Conservation (phyloP, 1,140 invertebrate species). For the Drosophila repleta region DNA sequence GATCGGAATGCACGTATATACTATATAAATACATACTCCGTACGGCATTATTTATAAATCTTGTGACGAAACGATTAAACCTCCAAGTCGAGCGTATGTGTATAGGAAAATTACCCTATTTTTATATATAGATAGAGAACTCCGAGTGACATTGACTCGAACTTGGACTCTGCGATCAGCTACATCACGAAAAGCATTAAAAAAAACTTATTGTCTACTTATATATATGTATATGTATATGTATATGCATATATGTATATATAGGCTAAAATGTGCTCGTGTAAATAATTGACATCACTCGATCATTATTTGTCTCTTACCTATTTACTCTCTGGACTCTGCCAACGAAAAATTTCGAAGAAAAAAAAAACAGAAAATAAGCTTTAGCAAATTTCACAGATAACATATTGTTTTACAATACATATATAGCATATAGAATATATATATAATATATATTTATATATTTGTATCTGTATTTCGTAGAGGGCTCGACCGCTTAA, state of each 20-base stretch:
- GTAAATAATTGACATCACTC: conserved; percentile 46
- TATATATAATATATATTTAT: not conserved
- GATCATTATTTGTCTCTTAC: conserved; percentile 23
- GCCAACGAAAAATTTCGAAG: not conserved
- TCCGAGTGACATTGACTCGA: conserved; percentile 17
- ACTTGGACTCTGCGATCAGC: conserved; percentile 11
- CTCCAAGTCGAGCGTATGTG: not conserved
- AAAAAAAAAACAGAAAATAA: not conserved
- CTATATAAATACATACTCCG: not conserved
- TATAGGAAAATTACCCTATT: conserved; percentile 6
- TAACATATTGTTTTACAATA: conserved; percentile 21
- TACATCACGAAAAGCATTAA: conserved; percentile 24
- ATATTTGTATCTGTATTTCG: conserved; percentile 17
- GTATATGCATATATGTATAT: not conserved
- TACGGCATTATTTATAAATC: not conserved
- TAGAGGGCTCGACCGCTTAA: conserved; percentile 64
- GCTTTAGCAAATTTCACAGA: conserved; percentile 29
- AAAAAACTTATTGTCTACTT: not conserved
- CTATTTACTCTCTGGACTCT: conserved; percentile 7
- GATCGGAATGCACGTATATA: not conserved
- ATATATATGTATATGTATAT: conserved; percentile 1
- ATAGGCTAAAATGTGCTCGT: conserved; percentile 3
- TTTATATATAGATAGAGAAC: not conserved
- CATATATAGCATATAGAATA: no score
- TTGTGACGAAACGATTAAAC: not conserved